A percentile compares a stretch with the other conserved stretches of the same genome.
Conservation (phyloP, 2,113 vertebrate species). For the Caracal caracal region DNA sequence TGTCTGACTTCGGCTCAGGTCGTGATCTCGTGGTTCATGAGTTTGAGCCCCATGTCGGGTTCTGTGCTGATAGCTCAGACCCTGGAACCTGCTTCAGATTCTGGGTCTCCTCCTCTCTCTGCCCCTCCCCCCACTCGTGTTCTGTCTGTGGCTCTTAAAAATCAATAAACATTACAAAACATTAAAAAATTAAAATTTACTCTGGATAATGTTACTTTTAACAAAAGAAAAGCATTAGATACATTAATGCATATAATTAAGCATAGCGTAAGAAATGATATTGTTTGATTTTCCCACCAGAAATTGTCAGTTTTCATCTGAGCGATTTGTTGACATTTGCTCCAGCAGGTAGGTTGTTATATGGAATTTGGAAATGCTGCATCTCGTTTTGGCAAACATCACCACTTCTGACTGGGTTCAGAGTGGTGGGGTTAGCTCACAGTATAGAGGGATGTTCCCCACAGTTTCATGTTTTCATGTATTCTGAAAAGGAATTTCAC, state of each 20-base stretch:
- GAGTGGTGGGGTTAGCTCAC: neutral
- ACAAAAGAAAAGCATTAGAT: neutral
- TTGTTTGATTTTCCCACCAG: conserved; percentile 23
- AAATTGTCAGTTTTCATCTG: neutral
- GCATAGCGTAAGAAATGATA: neutral
- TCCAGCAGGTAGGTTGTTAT: neutral
- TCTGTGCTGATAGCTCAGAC: too few relatives aligned
- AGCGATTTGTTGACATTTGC: neutral
- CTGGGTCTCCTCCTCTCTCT: too few relatives aligned
- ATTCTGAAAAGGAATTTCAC: neutral
- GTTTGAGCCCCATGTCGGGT: too few relatives aligned
- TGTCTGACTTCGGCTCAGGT: too few relatives aligned
- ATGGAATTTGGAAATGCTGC: neutral
- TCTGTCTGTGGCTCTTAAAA: too few relatives aligned
- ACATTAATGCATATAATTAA: neutral
- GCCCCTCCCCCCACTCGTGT: too few relatives aligned
- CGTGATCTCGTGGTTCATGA: too few relatives aligned
- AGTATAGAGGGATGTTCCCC: neutral
- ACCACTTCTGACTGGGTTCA: neutral
- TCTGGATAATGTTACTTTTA: neutral
- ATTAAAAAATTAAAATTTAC: conserved; percentile 19
- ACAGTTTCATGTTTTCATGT: neutral
- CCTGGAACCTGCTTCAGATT: too few relatives aligned
- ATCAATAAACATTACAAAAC: too few relatives aligned
- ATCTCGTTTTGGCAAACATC: neutral